phyloP scores from a whole-genome alignment of 2,888 invertebrate species.

The Chrysolina americana region DNA sequence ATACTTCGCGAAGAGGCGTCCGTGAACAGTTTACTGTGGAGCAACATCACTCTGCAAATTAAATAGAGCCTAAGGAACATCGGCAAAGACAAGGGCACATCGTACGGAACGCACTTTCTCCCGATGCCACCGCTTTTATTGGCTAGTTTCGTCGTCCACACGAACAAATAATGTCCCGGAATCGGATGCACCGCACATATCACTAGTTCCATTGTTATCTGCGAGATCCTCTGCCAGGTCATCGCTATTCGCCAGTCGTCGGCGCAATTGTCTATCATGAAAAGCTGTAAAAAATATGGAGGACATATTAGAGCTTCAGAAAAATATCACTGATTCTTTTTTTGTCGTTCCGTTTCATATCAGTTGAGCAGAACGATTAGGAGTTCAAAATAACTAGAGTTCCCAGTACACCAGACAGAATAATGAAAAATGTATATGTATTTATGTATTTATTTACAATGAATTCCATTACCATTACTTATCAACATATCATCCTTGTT shows the following conservation, averaged over 20 bases:
- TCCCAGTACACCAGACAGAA: no score
- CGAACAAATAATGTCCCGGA: constrained; percentile 96
- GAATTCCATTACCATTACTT: no score
- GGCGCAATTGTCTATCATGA: constrained; percentile 99
- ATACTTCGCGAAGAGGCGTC: constrained; percentile 99
- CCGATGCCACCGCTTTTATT: constrained; percentile 80
- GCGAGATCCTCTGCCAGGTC: constrained; percentile 97
- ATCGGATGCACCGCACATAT: constrained; percentile 99
- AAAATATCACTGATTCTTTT: no score
- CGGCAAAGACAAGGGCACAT: constrained; percentile 97
- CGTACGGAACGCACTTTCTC: constrained; percentile 87
- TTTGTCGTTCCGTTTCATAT: no score
- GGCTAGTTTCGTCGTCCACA: constrained; percentile 96
- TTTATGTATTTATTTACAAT: no score
- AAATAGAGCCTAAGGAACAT: constrained; percentile 99
- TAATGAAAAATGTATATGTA: no score
- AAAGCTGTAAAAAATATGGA: constrained; percentile 81
- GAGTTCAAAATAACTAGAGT: no score
- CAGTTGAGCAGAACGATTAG: no score
- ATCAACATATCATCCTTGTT: no score
- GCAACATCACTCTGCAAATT: constrained; percentile 98
- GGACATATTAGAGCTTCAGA: no score
- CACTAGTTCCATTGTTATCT: constrained; percentile 91
- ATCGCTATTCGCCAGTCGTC: constrained; percentile 99
- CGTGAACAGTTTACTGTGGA: constrained; percentile 99